A percentile compares a stretch with the other conserved stretches of the same genome.
These are phyloP conservation scores for Carassius gibelio DNA, from an alignment of 2,113 vertebrate genomes.

Conservation along the genomic window DNA sequence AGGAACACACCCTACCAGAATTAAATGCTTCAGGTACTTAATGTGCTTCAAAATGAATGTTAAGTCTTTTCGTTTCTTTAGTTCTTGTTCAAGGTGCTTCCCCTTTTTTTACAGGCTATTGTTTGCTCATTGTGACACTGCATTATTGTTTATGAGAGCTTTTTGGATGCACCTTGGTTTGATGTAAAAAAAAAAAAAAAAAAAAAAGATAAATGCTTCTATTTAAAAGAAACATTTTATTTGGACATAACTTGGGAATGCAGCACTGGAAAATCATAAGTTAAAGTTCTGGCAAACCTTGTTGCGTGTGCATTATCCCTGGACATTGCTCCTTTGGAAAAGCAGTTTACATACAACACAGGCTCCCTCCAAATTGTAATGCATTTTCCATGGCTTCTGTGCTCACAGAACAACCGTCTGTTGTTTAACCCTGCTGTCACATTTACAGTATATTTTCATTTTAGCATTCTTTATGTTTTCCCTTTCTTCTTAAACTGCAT, in stretches of 20 bases:
- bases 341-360: not conserved
- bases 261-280: slow-evolving; percentile 23
- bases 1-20: not conserved
- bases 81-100: not conserved
- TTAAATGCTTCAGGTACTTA: not conserved
- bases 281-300: slow-evolving; percentile 19
- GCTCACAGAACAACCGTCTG: slow-evolving; percentile 6
- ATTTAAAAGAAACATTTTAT: not conserved
- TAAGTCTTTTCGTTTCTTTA: not conserved
- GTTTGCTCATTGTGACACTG: not conserved
- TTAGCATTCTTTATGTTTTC: slow-evolving; percentile 26
- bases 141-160: not conserved
- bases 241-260: not conserved
- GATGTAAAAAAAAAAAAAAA: not conserved
- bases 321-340: slow-evolving; percentile 21
- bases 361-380: slow-evolving; percentile 17
- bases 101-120: not conserved
- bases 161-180: not conserved
- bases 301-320: not conserved
- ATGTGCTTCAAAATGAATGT: not conserved
- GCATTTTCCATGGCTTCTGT: slow-evolving; percentile 30
- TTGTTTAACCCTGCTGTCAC: slow-evolving; percentile 28
- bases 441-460: slow-evolving; percentile 16
- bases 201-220: not conserved
- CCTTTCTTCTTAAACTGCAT: slow-evolving; percentile 33